Evolutionary conservation across 1,140 invertebrate genomes (phyloP).

Genomic region (Drosophila littoralis): DNA sequence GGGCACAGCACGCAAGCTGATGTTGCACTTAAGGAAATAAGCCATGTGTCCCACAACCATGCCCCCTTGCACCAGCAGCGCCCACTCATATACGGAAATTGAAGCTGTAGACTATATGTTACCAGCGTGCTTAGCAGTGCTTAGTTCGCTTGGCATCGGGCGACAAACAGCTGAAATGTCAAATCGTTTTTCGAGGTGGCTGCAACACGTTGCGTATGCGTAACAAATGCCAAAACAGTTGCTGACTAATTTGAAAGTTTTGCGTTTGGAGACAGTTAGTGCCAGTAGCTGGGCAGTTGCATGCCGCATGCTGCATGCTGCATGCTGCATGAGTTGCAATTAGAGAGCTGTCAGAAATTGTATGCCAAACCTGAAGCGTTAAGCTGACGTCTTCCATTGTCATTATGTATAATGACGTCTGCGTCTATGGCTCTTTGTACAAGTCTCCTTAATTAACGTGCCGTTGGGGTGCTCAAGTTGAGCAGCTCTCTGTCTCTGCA

Average conservation of each 20-base stretch:
- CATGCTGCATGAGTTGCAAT: slow-evolving; percentile 46
- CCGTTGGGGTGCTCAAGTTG: background rate
- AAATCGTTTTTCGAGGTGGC: slow-evolving; percentile 2
- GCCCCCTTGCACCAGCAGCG: no score
- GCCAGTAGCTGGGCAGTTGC: slow-evolving; percentile 7
- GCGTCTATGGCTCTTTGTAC: no score
- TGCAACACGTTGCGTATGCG: slow-evolving; percentile 44
- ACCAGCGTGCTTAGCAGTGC: background rate
- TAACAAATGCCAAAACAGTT: slow-evolving; percentile 44
- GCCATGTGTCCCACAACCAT: slow-evolving; percentile 19
- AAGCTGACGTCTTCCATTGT: slow-evolving; percentile 10
- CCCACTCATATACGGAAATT: no score
- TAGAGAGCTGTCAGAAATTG: slow-evolving; percentile 37
- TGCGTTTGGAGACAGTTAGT: background rate
- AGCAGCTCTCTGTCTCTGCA: background rate
- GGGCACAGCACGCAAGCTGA: slow-evolving; percentile 60
- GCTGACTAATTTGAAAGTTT: slow-evolving; percentile 38
- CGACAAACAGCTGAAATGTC: slow-evolving; percentile 17
- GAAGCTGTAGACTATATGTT: background rate
- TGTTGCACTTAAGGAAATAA: slow-evolving; percentile 78
- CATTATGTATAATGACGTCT: slow-evolving; percentile 9
- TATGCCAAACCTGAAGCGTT: slow-evolving; percentile 12
- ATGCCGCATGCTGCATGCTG: slow-evolving; percentile 15
- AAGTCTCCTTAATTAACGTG: slow-evolving; percentile 4
- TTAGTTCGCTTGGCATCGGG: background rate